These are phyloP conservation scores for Pseudococcus viburni DNA, from an alignment of 2,888 invertebrate species.

Conservation along the genomic window DNA sequence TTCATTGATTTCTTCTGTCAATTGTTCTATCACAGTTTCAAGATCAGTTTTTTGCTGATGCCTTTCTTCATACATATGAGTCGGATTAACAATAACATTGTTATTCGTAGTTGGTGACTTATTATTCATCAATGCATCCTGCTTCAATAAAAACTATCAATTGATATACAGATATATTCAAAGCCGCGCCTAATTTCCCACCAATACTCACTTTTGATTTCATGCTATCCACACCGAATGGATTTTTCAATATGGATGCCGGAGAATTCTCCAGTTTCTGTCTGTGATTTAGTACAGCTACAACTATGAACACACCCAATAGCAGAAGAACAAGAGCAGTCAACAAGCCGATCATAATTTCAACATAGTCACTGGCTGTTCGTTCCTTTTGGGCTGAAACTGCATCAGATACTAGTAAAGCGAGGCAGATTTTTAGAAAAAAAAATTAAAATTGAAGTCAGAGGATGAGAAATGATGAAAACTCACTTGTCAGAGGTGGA, in stretches of 20 bases:
- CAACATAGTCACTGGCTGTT: conserved; percentile 76
- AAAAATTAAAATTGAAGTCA: not conserved
- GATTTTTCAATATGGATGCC: conserved; percentile 75
- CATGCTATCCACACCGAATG: conserved; percentile 79
- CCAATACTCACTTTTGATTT: conserved; percentile 73
- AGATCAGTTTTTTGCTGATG: conserved; percentile 62
- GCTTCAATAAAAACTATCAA: conserved; percentile 67
- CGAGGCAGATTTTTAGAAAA: not conserved
- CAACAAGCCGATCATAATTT: conserved; percentile 77
- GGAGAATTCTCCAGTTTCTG: conserved; percentile 77
- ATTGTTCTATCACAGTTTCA: conserved; percentile 38
- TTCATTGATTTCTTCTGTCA: conserved; percentile 42
- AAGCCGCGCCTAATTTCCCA: not conserved
- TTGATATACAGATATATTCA: not conserved
- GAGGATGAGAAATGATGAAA: no score
- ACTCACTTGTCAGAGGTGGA: conserved; percentile 76
- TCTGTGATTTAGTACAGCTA: conserved; percentile 76
- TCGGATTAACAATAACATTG: conserved; percentile 67
- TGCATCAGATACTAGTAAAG: not conserved
- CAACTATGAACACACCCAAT: conserved; percentile 77
- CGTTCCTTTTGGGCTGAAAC: conserved; percentile 72
- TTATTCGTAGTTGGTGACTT: conserved; percentile 74
- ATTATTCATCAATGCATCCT: conserved; percentile 77
- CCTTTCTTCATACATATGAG: conserved; percentile 65
- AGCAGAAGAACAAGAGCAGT: conserved; percentile 79